Conservation (phyloP, 2,113 vertebrate genomes). For the Burhinus oedicnemus region DNA sequence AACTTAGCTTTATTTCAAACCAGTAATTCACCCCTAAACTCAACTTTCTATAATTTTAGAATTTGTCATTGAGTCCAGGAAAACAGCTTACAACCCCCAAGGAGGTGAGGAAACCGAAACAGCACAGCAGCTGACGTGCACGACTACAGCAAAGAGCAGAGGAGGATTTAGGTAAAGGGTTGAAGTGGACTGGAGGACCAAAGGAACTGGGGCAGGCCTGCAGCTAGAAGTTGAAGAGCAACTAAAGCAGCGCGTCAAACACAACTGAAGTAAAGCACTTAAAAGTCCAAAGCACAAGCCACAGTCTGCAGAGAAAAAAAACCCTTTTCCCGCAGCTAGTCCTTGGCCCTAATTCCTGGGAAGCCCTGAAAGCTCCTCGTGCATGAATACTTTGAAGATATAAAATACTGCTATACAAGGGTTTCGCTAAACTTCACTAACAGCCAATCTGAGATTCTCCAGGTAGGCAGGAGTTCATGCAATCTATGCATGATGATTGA, state of each 20-base stretch:
- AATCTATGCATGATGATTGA: accelerated
- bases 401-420: not conserved
- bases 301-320: not conserved
- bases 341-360: not conserved
- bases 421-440: not conserved
- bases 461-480: not conserved
- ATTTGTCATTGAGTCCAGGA: not conserved
- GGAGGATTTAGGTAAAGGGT: not conserved
- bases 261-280: not conserved
- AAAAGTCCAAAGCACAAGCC: not conserved
- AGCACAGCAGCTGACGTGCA: not conserved
- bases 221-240: not conserved
- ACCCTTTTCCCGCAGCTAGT: not conserved
- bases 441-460: not conserved
- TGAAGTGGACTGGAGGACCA: not conserved
- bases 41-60: not conserved
- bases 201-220: not conserved
- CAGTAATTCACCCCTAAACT: not conserved
- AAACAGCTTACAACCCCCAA: not conserved
- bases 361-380: not conserved
- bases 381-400: not conserved
- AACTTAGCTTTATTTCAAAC: not conserved
- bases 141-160: not conserved
- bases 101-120: not conserved
- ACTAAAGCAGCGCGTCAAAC: not conserved